Percentiles rank a stretch among this genome's conserved stretches.
phyloP scores from a whole-genome alignment of 2,888 invertebrate genomes.

The Podotricha telesiphe region DNA sequence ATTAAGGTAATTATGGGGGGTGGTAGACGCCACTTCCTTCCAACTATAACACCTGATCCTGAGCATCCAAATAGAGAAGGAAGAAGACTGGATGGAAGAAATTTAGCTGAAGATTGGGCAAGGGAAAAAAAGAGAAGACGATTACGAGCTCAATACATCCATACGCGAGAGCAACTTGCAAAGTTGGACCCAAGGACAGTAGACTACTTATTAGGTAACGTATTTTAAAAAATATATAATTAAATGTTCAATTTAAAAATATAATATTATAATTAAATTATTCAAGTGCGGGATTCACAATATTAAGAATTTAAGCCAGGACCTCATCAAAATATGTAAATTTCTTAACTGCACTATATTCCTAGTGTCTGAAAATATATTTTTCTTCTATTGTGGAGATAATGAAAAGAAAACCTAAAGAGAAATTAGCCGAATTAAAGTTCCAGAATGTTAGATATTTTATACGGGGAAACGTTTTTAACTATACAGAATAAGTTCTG shows the following conservation, averaged over 20 bases:
- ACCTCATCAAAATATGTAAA: neutral
- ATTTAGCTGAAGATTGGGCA: slow-evolving; percentile 91
- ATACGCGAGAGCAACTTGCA: slow-evolving; percentile 88
- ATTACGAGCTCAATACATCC: slow-evolving; percentile 88
- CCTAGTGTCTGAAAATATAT: neutral
- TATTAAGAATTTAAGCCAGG: neutral
- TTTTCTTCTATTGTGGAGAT: slow-evolving; percentile 4
- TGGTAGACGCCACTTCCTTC: slow-evolving; percentile 89
- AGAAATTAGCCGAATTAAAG: slow-evolving; percentile 30
- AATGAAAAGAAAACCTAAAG: slow-evolving; percentile 29
- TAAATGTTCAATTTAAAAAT: too few relatives aligned
- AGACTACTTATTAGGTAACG: slow-evolving; percentile 89
- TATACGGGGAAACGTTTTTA: slow-evolving; percentile 32
- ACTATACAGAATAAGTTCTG: slow-evolving; percentile 40
- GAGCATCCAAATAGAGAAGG: slow-evolving; percentile 88
- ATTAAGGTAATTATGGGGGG: slow-evolving; percentile 90
- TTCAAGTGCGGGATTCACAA: neutral
- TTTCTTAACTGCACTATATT: neutral
- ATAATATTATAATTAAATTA: neutral
- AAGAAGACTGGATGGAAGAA: slow-evolving; percentile 88
- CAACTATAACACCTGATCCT: slow-evolving; percentile 87
- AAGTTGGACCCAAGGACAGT: slow-evolving; percentile 87
- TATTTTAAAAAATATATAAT: neutral
- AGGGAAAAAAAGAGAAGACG: slow-evolving; percentile 88
- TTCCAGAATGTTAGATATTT: slow-evolving; percentile 30